Evolutionary conservation across 2,113 vertebrate genomes (phyloP), one percentile per base, ranked within the genome.

Genomic region (Nothocercus julius): DNA sequence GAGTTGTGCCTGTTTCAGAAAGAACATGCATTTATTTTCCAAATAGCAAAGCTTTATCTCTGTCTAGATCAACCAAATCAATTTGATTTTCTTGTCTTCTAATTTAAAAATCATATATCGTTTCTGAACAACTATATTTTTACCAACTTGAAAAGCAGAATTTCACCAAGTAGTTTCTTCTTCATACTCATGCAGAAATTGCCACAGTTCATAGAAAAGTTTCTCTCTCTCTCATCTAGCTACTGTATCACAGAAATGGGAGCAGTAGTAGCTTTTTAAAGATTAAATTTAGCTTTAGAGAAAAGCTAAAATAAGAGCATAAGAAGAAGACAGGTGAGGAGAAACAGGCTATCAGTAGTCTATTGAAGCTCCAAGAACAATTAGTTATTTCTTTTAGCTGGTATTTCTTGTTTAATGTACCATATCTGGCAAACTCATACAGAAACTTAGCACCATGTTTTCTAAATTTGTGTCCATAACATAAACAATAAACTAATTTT

Each of bases 261-360:
- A 5, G 0, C 19, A 72, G 62, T 70, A 44, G 68, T 66, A 53
- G 18, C 9, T 87, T 93, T 94, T 87, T n/a, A 92, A 61, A 61
- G 38, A 81, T 64, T 84, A 66, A 90, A 90, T 27, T 77, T 36
- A 36, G 36, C 36, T 36, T 36, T 36, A 36, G 36, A 36, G 36
- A 36, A 36, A 85, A 87, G 17, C 75, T 93, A 73, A 95, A 95
- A 96, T 49, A 45, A 80, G 88, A 76, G 27, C n/a, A 85, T 88
- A 32, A 72, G 83, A 82, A 78, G 62, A 80, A 67, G 13, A 66
- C 38, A 86, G 85, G 66, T 40, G 80, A 69, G 51, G 13, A 9
- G 54, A 85, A 89, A 1, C 22, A 79, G 59, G 77, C 40, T 30
- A 70, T 54, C 40, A 81, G 75, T 56, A 90, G 79, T 89, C 27